These are phyloP conservation scores for Spheniscus humboldti DNA, from an alignment of 2,797 vertebrate genomes.

Conservation along the genomic window DNA sequence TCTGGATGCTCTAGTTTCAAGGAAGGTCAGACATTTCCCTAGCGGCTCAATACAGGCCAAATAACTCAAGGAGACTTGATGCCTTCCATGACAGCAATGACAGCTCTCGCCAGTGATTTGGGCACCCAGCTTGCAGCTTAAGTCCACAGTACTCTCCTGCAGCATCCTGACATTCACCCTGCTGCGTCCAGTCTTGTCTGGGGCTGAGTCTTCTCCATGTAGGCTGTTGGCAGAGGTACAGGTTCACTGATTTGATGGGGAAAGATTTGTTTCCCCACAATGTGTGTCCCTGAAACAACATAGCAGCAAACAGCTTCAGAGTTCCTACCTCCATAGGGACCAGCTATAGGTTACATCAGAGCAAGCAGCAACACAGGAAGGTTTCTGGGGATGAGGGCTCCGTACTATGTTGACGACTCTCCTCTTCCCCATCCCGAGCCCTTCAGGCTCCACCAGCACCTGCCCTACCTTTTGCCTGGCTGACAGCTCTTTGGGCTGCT, in stretches of 20 bases:
- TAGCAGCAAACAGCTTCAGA: not conserved
- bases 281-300: not conserved
- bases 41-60: not conserved
- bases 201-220: not conserved
- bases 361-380: not conserved
- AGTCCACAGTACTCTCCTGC: not conserved
- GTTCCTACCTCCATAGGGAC: not conserved
- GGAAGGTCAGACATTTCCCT: slow-evolving; percentile 10
- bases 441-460: not conserved
- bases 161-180: not conserved
- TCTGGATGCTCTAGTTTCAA: slow-evolving; percentile 20
- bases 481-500: not conserved
- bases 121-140: not conserved
- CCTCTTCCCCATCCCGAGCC: not conserved
- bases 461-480: not conserved
- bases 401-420: accelerated
- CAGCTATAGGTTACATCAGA: not conserved
- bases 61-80: slow-evolving; percentile 5
- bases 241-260: not conserved
- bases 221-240: not conserved
- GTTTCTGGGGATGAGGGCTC: not conserved
- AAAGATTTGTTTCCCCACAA: not conserved
- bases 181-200: not conserved
- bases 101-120: not conserved
- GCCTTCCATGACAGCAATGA: not conserved